A percentile compares a stretch with the other conserved stretches of the same genome.
Conservation (phyloP, 2,888 invertebrate genomes). For the Nemurella pictetii region DNA sequence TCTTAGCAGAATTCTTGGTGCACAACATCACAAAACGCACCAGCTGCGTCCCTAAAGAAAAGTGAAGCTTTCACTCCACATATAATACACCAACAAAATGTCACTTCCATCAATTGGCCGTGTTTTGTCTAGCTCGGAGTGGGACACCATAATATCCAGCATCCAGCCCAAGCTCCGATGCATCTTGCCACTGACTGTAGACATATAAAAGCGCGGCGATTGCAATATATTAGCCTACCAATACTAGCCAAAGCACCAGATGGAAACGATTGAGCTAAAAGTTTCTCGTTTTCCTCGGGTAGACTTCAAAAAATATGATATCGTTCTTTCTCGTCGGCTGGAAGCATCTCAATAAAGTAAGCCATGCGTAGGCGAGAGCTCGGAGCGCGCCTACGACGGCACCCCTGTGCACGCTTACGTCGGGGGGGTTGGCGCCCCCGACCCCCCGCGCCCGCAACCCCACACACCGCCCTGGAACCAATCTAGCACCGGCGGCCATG, state of each 20-base stretch:
- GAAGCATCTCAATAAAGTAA: slow-evolving; percentile 3
- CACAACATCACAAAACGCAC: too few species aligned
- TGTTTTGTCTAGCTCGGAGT: too few species aligned
- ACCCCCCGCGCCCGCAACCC: neutral
- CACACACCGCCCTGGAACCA: neutral
- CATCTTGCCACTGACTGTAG: neutral
- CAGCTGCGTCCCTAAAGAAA: too few species aligned
- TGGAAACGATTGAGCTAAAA: slow-evolving; percentile 2
- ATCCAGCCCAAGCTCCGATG: neutral
- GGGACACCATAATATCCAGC: too few species aligned
- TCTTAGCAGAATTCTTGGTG: too few species aligned
- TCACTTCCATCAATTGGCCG: too few species aligned
- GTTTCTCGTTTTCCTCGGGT: neutral
- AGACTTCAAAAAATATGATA: slow-evolving; percentile 18
- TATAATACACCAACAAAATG: too few species aligned
- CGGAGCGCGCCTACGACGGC: neutral
- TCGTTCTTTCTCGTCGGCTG: neutral
- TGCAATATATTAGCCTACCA: neutral
- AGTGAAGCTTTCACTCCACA: too few species aligned
- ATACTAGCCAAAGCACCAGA: slow-evolving; percentile 9
- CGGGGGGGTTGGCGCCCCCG: neutral
- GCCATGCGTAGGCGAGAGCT: neutral
- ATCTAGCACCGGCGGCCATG: neutral
- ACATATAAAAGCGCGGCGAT: too few species aligned
- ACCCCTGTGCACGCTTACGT: neutral